phyloP scores from a whole-genome alignment of 1,140 invertebrate genomes.

The Piezodorus guildinii region DNA sequence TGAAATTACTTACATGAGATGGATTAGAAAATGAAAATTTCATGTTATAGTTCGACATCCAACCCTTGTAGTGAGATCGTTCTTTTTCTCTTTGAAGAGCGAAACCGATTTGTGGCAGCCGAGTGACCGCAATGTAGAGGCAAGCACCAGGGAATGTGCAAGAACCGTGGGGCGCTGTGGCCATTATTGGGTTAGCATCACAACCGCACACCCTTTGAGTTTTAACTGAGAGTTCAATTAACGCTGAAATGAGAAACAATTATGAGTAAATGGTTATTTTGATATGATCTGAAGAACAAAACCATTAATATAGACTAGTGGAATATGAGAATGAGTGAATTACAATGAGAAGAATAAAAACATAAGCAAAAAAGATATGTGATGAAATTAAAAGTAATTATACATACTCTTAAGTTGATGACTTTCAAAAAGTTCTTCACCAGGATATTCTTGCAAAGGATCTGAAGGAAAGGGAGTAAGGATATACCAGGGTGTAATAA shows the following conservation, averaged over 20 bases:
- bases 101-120: constrained; percentile 13
- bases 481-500: too few species aligned
- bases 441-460: too few species aligned
- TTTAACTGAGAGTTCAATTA: constrained; percentile 5
- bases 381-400: too few species aligned
- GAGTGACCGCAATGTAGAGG: constrained; percentile 10
- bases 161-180: background rate
- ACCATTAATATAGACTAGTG: too few species aligned
- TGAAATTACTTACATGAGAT: constrained; percentile 18
- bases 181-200: constrained; percentile 15
- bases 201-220: constrained; percentile 15
- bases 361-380: too few species aligned
- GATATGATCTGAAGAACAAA: too few species aligned
- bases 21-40: constrained; percentile 25
- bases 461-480: too few species aligned
- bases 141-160: constrained; percentile 19
- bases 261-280: too few species aligned
- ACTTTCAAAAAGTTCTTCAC: too few species aligned
- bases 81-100: constrained; percentile 13
- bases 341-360: too few species aligned
- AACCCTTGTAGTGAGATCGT: constrained; percentile 17
- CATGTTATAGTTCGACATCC: constrained; percentile 25
- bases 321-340: too few species aligned
- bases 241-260: constrained; percentile 8
- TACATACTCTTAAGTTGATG: too few species aligned